Evolutionary conservation across 1,140 invertebrate genomes (phyloP).

Genomic region (Prorops nasuta): DNA sequence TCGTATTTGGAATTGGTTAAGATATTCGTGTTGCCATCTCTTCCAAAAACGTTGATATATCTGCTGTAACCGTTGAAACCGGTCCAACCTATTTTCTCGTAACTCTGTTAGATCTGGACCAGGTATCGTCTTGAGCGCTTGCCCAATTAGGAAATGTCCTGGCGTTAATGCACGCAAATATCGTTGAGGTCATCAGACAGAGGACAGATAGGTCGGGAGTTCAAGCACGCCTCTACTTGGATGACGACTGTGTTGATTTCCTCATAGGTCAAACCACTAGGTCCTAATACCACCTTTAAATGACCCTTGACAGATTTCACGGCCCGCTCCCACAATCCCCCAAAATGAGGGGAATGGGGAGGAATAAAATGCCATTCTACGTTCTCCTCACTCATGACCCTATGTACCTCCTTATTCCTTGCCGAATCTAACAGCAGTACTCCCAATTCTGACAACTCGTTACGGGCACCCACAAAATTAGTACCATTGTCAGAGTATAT

Average conservation of each 20-base stretch:
- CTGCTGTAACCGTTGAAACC: background rate
- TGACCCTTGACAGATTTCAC: constrained; percentile 25
- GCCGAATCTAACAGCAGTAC: background rate
- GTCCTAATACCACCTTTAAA: constrained; percentile 17
- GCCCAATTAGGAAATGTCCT: constrained; percentile 23
- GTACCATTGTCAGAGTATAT: constrained; percentile 38
- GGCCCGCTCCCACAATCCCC: constrained; percentile 18
- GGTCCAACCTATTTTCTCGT: background rate
- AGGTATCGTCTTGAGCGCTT: background rate
- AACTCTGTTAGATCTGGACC: background rate
- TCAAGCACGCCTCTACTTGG: constrained; percentile 20
- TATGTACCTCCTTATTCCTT: background rate
- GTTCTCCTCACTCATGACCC: background rate
- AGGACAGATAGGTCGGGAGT: constrained; percentile 21
- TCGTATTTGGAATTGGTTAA: constrained; percentile 14
- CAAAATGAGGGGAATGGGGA: no score
- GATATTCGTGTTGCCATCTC: constrained; percentile 23
- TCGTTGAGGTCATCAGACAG: constrained; percentile 22
- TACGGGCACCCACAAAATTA: constrained; percentile 15
- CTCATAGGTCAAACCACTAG: constrained; percentile 17
- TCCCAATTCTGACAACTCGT: constrained; percentile 1
- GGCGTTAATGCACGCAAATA: no score
- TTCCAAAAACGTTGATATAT: constrained; percentile 22
- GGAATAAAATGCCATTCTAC: constrained; percentile 16
- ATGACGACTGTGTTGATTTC: constrained; percentile 16